phyloP scores from a whole-genome alignment of 2,113 vertebrate species.

The Solenodon paradoxus region DNA sequence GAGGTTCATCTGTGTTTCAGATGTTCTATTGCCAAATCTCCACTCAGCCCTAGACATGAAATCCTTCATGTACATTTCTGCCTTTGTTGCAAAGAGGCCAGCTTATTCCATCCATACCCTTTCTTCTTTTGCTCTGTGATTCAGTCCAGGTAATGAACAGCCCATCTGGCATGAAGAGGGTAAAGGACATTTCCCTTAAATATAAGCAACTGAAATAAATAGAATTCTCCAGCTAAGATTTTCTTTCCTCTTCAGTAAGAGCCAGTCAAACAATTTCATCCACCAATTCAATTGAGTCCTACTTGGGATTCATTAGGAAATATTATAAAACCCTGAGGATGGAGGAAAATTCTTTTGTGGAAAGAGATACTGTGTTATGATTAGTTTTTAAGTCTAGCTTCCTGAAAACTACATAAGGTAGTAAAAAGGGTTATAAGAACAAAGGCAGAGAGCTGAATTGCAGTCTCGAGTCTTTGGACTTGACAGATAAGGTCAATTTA shows the following conservation, averaged over 20 bases:
- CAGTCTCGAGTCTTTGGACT: slow-evolving; percentile 64
- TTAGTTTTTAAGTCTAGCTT: slow-evolving; percentile 57
- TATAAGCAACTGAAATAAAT: slow-evolving; percentile 31
- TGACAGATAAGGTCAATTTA: slow-evolving; percentile 76
- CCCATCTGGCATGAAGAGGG: background rate
- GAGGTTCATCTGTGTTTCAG: background rate
- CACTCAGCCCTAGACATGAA: background rate
- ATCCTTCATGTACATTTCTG: background rate
- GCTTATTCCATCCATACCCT: background rate
- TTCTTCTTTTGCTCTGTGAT: slow-evolving; percentile 32
- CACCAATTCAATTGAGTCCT: background rate
- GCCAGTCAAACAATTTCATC: background rate
- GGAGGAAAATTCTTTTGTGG: slow-evolving; percentile 1
- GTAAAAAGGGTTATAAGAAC: slow-evolving; percentile 66
- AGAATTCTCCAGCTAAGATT: background rate
- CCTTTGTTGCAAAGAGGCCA: slow-evolving; percentile 30
- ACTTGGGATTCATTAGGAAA: slow-evolving; percentile 25
- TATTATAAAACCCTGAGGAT: background rate
- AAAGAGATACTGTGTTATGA: slow-evolving; percentile 11
- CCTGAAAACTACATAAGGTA: slow-evolving; percentile 32
- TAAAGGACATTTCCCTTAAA: slow-evolving; percentile 16
- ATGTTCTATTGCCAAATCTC: background rate
- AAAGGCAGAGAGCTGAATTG: slow-evolving; percentile 64
- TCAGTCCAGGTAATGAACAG: slow-evolving; percentile 32
- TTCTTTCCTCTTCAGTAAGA: background rate